These are phyloP conservation scores for Dreissena polymorpha DNA, from an alignment of 1,140 invertebrate species.

Conservation along the genomic window DNA sequence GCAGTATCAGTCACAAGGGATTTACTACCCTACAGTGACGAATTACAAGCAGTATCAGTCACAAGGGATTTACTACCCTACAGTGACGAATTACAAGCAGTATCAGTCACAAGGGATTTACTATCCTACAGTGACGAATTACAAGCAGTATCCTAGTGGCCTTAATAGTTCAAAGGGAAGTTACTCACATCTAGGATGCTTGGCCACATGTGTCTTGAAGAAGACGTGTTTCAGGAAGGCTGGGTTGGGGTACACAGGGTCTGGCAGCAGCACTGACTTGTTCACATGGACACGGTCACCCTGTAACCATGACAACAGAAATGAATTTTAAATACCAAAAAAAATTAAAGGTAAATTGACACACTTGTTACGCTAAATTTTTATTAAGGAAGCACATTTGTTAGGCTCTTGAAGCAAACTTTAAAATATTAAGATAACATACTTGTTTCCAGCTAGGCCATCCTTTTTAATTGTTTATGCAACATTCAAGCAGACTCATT, in stretches of 20 bases:
- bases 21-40: not conserved
- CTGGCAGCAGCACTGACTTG: conserved; percentile 70
- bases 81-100: not conserved
- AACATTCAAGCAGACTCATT: no score
- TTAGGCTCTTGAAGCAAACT: no score
- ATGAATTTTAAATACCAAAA: no score
- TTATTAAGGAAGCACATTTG: no score
- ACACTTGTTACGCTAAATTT: no score
- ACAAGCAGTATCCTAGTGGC: not conserved
- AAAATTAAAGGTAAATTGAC: no score
- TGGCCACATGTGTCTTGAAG: conserved; percentile 63
- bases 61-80: not conserved
- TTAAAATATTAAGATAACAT: no score
- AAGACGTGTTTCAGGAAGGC: conserved; percentile 67
- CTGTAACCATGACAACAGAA: conserved; percentile 36
- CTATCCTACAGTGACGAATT: not conserved
- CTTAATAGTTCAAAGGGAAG: no score
- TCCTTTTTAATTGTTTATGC: no score
- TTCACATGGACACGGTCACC: conserved; percentile 57
- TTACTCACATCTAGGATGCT: conserved; percentile 73
- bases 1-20: not conserved
- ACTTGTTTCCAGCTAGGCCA: no score
- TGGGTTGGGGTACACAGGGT: conserved; percentile 70
- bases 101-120: not conserved
- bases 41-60: not conserved